These are phyloP conservation scores for Argentina silus DNA, from an alignment of 2,797 vertebrate species.

Conservation along the genomic window DNA sequence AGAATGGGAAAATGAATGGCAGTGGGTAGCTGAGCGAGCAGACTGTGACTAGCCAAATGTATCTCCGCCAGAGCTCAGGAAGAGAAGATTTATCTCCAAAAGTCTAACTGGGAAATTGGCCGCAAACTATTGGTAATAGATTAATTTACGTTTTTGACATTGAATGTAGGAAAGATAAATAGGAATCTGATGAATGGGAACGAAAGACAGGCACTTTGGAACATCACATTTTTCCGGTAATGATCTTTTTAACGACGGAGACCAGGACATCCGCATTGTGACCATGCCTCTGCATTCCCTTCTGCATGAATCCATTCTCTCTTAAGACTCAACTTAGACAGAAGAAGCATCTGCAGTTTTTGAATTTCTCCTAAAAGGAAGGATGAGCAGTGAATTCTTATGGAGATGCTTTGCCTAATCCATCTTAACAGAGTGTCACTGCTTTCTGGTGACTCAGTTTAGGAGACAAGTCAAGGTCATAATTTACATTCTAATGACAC, in stretches of 20 bases:
- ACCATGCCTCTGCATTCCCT: background rate
- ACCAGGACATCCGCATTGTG: constrained; percentile 1
- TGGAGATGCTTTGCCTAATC: constrained; percentile 15
- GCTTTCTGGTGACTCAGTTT: constrained; percentile 11
- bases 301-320: background rate
- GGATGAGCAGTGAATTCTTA: constrained; percentile 15
- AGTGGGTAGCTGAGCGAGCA: constrained; percentile 4
- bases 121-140: constrained; percentile 35
- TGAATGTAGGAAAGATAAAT: constrained; percentile 3
- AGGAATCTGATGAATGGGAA: background rate
- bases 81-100: constrained; percentile 18
- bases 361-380: background rate
- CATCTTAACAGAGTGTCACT: constrained; percentile 17
- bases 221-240: background rate
- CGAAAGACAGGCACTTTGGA: background rate
- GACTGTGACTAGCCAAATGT: constrained; percentile 24
- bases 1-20: constrained; percentile 7
- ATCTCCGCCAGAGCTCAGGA: constrained; percentile 33
- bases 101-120: constrained; percentile 32
- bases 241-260: background rate
- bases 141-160: constrained; percentile 28
- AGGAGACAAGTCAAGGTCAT: background rate
- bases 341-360: constrained; percentile 12
- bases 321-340: constrained; percentile 1
- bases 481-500: constrained; percentile 33